phyloP scores from a whole-genome alignment of 1,140 invertebrate genomes.

The Pseudomyrmex pallidus region DNA sequence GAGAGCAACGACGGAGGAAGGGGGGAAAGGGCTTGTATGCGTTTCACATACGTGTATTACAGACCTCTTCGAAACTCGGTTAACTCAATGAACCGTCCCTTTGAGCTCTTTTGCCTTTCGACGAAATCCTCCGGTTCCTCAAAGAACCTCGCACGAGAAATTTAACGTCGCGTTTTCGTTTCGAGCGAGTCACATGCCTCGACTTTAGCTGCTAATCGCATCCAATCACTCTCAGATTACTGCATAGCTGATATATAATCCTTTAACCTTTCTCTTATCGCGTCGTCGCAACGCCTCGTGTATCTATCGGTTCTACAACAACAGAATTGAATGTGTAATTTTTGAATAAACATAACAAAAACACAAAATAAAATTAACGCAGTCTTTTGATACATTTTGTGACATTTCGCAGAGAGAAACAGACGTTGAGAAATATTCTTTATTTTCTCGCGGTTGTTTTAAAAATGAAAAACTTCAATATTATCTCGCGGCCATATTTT shows the following conservation, averaged over 20 bases:
- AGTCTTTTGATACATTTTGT: no score
- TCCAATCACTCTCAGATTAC: neutral
- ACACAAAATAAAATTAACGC: no score
- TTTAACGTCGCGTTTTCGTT: constrained; percentile 4
- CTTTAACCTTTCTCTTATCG: neutral
- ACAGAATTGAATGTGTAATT: no score
- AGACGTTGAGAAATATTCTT: no score
- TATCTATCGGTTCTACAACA: no score
- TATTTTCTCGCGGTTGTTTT: no score
- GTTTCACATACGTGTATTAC: neutral
- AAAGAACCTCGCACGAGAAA: neutral
- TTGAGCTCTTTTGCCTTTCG: constrained; percentile 15
- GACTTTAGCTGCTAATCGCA: neutral
- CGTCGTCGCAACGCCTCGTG: neutral
- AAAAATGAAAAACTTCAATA: no score
- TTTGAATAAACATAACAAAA: no score
- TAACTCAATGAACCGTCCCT: constrained; percentile 58
- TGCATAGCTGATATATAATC: constrained; percentile 19
- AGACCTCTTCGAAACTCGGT: constrained; percentile 42
- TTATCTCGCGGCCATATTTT: no score
- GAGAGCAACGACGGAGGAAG: no score
- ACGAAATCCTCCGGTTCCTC: constrained; percentile 25
- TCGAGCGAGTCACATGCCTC: neutral
- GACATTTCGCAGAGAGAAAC: no score
- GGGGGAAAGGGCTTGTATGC: neutral